A percentile compares a stretch with the other conserved stretches of the same genome.
Conservation (phyloP, 2,797 vertebrate genomes). For the Balearica regulorum region DNA sequence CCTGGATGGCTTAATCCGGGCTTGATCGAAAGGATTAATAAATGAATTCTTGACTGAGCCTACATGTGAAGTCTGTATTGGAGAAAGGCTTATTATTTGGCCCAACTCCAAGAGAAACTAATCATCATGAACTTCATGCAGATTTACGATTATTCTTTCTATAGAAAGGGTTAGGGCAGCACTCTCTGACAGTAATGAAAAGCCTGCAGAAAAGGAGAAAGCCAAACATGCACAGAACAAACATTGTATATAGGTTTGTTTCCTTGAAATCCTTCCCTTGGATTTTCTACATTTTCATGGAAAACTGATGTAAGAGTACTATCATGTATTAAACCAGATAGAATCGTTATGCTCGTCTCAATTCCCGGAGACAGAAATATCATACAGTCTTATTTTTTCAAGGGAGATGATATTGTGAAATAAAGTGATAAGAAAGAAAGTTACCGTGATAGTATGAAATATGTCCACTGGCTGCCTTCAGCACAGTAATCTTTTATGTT, state of each 20-base stretch:
- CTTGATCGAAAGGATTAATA: conserved; percentile 73
- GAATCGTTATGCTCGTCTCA: background rate
- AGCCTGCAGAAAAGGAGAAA: background rate
- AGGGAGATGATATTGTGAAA: conserved; percentile 30
- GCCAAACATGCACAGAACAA: background rate
- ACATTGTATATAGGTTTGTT: background rate
- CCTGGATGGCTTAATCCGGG: conserved; percentile 61
- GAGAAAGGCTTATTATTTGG: conserved; percentile 73
- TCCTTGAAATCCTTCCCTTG: background rate
- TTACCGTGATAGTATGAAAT: conserved; percentile 25
- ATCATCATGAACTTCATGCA: conserved; percentile 74
- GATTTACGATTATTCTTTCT: conserved; percentile 72
- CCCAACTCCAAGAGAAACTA: conserved; percentile 74
- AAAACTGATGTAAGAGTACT: background rate
- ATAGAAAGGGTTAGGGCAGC: conserved; percentile 46
- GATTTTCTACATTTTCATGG: background rate
- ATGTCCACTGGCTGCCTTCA: conserved; percentile 30
- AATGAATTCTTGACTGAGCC: conserved; percentile 74
- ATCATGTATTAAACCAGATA: conserved; percentile 1
- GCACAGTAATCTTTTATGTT: conserved; percentile 40
- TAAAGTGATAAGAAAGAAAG: conserved; percentile 38
- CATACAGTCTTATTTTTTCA: conserved; percentile 18
- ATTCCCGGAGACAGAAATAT: conserved; percentile 25
- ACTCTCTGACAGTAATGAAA: conserved; percentile 39
- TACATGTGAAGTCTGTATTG: conserved; percentile 66